These are phyloP conservation scores for Sminthurides aquaticus DNA, from an alignment of 2,888 invertebrate genomes.

Conservation along the genomic window DNA sequence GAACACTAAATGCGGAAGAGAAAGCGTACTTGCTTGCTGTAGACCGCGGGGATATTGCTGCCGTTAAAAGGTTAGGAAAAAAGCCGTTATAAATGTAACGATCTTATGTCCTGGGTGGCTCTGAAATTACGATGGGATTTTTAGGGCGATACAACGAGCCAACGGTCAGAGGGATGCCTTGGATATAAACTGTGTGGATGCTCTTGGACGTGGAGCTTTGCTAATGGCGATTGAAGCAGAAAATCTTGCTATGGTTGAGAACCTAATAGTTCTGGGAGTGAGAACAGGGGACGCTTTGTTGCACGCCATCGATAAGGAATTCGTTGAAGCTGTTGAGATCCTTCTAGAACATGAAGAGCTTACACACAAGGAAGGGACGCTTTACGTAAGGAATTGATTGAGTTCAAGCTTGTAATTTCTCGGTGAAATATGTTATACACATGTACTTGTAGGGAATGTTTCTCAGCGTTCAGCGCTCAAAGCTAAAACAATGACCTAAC, in stretches of 20 bases:
- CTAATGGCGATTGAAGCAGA: slow-evolving; percentile 96
- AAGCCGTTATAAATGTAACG: no score
- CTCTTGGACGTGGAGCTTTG: slow-evolving; percentile 83
- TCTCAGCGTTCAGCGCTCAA: neutral
- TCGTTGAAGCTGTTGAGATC: slow-evolving; percentile 93
- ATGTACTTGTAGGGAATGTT: neutral
- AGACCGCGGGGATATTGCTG: slow-evolving; percentile 87
- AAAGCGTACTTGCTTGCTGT: slow-evolving; percentile 86
- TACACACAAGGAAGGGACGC: slow-evolving; percentile 64
- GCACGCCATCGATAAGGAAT: slow-evolving; percentile 96
- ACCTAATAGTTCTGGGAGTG: slow-evolving; percentile 72
- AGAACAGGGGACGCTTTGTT: slow-evolving; percentile 69
- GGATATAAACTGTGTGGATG: slow-evolving; percentile 91
- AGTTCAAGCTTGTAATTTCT: neutral
- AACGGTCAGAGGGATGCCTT: slow-evolving; percentile 60
- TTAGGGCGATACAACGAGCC: slow-evolving; percentile 64
- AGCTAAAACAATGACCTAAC: no score
- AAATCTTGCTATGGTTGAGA: slow-evolving; percentile 82
- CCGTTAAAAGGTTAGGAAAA: slow-evolving; percentile 67
- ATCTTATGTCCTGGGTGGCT: no score
- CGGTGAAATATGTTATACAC: neutral
- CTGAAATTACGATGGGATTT: no score
- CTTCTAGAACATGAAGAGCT: slow-evolving; percentile 83
- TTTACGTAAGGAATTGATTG: slow-evolving; percentile 64
- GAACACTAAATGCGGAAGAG: slow-evolving; percentile 66